These are phyloP conservation scores for Noctua pronuba DNA, from an alignment of 2,888 invertebrate genomes.

Conservation along the genomic window DNA sequence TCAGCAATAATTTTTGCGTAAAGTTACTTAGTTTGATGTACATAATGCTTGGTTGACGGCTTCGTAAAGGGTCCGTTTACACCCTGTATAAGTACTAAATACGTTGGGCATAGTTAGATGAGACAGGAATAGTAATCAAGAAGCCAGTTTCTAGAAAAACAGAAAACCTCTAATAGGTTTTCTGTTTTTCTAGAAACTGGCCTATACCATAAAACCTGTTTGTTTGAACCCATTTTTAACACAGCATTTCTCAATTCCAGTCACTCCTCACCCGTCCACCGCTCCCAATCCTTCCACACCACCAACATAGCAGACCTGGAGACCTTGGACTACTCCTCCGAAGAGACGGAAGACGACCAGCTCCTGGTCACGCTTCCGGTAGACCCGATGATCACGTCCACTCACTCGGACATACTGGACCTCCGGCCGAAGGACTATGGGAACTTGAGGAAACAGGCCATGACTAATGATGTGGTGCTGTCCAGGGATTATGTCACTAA, in stretches of 20 bases:
- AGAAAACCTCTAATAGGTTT: too few relatives aligned
- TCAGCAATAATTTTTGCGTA: too few relatives aligned
- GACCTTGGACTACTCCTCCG: slow-evolving; percentile 85
- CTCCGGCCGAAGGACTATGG: slow-evolving; percentile 75
- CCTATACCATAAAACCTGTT: not conserved
- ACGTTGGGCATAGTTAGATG: too few relatives aligned
- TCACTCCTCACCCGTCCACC: slow-evolving; percentile 88
- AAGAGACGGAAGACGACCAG: slow-evolving; percentile 83
- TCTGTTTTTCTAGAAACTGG: too few relatives aligned
- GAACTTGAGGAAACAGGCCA: slow-evolving; percentile 73
- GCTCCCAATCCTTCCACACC: slow-evolving; percentile 89
- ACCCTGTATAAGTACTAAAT: too few relatives aligned
- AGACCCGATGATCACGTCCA: slow-evolving; percentile 86
- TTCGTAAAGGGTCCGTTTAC: not conserved
- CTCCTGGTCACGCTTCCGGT: slow-evolving; percentile 75
- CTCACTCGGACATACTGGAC: slow-evolving; percentile 85
- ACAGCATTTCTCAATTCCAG: slow-evolving; percentile 70
- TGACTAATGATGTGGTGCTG: slow-evolving; percentile 80
- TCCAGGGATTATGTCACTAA: slow-evolving; percentile 81
- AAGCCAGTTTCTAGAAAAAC: too few relatives aligned
- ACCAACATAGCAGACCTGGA: slow-evolving; percentile 83
- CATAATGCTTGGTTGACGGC: too few relatives aligned
- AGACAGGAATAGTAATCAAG: too few relatives aligned
- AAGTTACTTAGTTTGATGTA: too few relatives aligned
- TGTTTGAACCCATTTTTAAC: not conserved